These are phyloP conservation scores for Drosophila gunungcola DNA, from an alignment of 1,140 invertebrate species.

Conservation along the genomic window DNA sequence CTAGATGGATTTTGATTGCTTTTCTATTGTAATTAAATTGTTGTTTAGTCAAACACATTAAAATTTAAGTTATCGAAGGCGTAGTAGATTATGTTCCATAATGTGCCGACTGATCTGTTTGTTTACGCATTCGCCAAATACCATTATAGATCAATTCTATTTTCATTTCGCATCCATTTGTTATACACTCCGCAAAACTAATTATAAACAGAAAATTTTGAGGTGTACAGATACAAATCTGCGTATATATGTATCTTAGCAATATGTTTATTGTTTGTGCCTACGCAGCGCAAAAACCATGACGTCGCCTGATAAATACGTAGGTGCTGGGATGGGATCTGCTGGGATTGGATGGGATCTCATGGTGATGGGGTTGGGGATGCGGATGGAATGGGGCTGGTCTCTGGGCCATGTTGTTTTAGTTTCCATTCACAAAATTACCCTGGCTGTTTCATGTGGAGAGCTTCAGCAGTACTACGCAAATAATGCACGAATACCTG, in stretches of 20 bases:
- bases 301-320: slow-evolving; percentile 64
- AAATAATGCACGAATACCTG: slow-evolving; percentile 43
- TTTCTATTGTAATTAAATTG: background rate
- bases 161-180: slow-evolving; percentile 54
- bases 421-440: slow-evolving; percentile 70
- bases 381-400: slow-evolving; percentile 7
- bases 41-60: background rate
- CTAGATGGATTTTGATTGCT: background rate
- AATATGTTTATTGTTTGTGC: slow-evolving; percentile 67
- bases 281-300: slow-evolving; percentile 57
- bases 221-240: slow-evolving; percentile 37
- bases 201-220: slow-evolving; percentile 63
- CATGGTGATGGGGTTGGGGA: slow-evolving; percentile 8
- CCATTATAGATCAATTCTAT: slow-evolving; percentile 60
- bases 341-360: slow-evolving; percentile 9
- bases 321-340: slow-evolving; percentile 28
- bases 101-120: slow-evolving; percentile 29
- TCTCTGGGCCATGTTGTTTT: slow-evolving; percentile 18
- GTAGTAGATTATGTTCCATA: slow-evolving; percentile 1
- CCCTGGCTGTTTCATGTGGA: slow-evolving; percentile 31
- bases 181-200: slow-evolving; percentile 56
- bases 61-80: background rate
- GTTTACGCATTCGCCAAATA: slow-evolving; percentile 43
- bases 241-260: slow-evolving; percentile 32
- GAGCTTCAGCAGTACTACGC: slow-evolving; percentile 32